phyloP scores from a whole-genome alignment of 2,888 invertebrate species.

The Zygothrica quintamaculata region DNA sequence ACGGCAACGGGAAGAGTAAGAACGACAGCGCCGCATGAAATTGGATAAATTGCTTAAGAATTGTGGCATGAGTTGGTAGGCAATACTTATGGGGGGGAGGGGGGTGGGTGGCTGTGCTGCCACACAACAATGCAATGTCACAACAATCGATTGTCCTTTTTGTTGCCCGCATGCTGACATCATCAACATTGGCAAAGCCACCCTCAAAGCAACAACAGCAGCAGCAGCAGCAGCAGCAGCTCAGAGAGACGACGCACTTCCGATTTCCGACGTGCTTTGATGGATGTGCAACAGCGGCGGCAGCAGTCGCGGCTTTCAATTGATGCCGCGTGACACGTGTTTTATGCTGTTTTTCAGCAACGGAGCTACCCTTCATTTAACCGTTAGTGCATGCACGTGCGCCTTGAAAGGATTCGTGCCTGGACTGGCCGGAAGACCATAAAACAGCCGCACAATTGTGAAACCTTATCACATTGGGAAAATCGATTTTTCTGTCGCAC shows the following conservation, averaged over 20 bases:
- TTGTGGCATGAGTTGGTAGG: conserved; percentile 28
- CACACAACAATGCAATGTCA: conserved; percentile 68
- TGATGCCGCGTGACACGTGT: conserved; percentile 74
- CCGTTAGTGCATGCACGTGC: conserved; percentile 66
- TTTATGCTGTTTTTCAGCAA: conserved; percentile 16
- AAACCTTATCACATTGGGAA: conserved; percentile 75
- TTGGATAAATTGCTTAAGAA: conserved; percentile 54
- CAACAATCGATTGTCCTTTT: conserved; percentile 79
- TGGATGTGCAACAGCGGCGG: conserved; percentile 42
- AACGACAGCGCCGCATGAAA: conserved; percentile 42
- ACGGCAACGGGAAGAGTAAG: not conserved
- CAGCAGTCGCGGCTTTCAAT: conserved; percentile 56
- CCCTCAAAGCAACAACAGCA: conserved; percentile 24
- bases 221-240: conserved; percentile 27
- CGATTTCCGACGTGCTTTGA: conserved; percentile 67
- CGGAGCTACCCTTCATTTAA: conserved; percentile 51
- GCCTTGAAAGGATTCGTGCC: conserved; percentile 63
- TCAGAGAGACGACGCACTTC: conserved; percentile 51
- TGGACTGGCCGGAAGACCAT: conserved; percentile 57
- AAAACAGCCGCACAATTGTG: conserved; percentile 50
- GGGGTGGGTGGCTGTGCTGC: conserved; percentile 21
- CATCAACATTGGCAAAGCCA: conserved; percentile 47
- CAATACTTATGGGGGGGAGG: not conserved
- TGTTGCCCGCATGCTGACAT: conserved; percentile 69
- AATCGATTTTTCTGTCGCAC: conserved; percentile 64